phyloP scores from a whole-genome alignment of 2,113 vertebrate genomes.

The Calidris pugnax region DNA sequence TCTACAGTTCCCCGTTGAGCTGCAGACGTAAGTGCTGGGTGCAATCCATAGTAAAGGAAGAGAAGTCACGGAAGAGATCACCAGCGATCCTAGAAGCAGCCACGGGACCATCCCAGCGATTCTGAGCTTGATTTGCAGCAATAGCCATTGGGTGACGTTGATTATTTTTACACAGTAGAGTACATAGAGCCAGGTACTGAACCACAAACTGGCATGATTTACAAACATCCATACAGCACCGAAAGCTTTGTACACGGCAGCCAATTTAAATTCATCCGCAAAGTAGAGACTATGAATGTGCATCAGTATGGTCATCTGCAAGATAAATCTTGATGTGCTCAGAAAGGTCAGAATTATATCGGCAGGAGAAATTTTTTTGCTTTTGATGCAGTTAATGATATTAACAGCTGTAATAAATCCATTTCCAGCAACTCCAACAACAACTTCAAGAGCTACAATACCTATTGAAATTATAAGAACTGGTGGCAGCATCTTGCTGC shows the following conservation, averaged over 20 bases:
- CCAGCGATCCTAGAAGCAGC: slow-evolving; percentile 1
- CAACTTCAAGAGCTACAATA: neutral
- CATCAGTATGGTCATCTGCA: slow-evolving; percentile 10
- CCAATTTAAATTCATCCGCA: neutral
- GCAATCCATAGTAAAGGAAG: neutral
- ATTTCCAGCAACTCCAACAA: slow-evolving; percentile 19
- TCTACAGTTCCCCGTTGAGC: neutral
- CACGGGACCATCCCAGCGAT: neutral
- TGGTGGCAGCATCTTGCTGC: slow-evolving; percentile 9
- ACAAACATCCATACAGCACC: neutral
- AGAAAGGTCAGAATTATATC: slow-evolving; percentile 45
- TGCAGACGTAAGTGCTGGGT: neutral
- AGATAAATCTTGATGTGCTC: slow-evolving; percentile 17
- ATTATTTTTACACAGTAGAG: slow-evolving; percentile 53
- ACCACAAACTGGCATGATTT: slow-evolving; percentile 58
- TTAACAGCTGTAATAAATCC: slow-evolving; percentile 41
- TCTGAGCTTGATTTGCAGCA: slow-evolving; percentile 51
- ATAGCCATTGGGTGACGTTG: neutral
- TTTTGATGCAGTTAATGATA: slow-evolving; percentile 15
- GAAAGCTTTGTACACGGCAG: neutral
- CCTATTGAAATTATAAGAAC: neutral
- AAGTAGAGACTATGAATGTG: slow-evolving; percentile 26
- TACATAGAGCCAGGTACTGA: slow-evolving; percentile 39
- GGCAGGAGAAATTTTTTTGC: neutral
- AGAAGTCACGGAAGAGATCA: neutral